Evolutionary conservation across 2,113 vertebrate species (phyloP), one percentile per base, ranked within the genome.

Genomic region (Psettodes erumei): DNA sequence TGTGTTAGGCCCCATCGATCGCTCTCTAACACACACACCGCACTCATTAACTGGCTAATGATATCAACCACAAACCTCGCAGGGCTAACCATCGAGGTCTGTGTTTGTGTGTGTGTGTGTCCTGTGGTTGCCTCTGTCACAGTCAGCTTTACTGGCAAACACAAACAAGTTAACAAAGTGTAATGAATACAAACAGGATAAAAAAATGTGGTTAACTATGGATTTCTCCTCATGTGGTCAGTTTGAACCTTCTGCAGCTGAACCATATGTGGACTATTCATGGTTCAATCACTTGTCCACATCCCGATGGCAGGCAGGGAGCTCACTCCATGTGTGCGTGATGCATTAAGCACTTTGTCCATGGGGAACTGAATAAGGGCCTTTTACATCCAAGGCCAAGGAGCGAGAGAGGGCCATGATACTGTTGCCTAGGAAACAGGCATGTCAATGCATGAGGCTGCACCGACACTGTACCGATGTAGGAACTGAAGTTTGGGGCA

Each of bases 21-120:
- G 62, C 86, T 88, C 78, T 55, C 60, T 33, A 40, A 77, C 74
- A 84, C 62, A 77, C 83, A 75, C 71, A 33, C 54, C 7, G 62
- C 71, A 71, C 85, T 89, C 86, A 94, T 92, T 93, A 92, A 72
- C 69, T 66, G 55, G 65, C 70, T 91, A 92, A 91, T 87, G 89
- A 89, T 81, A 87, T 78, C 53, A 85, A 74, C 62, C 2, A 2
- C 64, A 67, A n/a, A 58, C 50, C 19, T 65, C 71, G 69, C 61
- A 43, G 67, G 32, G 48, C n/a, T 3, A 4, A n/a, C n/a, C n/a
- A n/a, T n/a, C n/a, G n/a, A n/a, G n/a, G n/a, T n/a, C n/a, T n/a
- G n/a, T n/a, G n/a, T n/a, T n/a, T n/a, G n/a, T n/a, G n/a, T n/a
- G n/a, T 32, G 38, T 58, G 35, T 65, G 21, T 64, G 33, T 62